A percentile compares a stretch with the other conserved stretches of the same genome.
phyloP scores from a whole-genome alignment of 37 sponge, comb jelly and placozoan genomes.

The Cliona cf. orientalis region DNA sequence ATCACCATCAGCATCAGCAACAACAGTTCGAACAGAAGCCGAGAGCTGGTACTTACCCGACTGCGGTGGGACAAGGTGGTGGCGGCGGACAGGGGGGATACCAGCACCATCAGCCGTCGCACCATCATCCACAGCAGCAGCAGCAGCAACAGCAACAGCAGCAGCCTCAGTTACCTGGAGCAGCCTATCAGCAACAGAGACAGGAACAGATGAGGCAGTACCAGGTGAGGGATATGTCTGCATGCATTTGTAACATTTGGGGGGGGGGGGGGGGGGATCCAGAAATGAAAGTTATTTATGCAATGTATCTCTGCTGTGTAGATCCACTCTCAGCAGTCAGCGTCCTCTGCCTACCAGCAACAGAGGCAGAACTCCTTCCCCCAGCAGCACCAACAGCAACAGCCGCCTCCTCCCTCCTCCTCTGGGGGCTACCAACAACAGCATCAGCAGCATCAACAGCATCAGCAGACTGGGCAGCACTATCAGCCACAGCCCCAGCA shows the following conservation, averaged over 20 bases:
- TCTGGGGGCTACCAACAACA: background rate
- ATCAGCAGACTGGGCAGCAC: background rate
- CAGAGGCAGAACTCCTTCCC: background rate
- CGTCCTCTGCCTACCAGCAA: background rate
- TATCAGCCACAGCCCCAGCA: constrained; percentile 17
- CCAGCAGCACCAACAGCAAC: constrained; percentile 34
- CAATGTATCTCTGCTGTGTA: too few species aligned
- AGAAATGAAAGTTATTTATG: too few species aligned
- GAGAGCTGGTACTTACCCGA: constrained; percentile 2
- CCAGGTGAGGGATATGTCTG: too few species aligned
- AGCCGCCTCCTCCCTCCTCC: background rate
- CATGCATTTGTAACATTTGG: too few species aligned
- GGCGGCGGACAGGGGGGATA: background rate
- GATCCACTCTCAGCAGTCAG: background rate
- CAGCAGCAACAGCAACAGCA: constrained; percentile 10
- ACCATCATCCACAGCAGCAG: constrained; percentile 5
- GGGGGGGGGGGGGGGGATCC: too few species aligned
- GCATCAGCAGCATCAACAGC: constrained; percentile 7
- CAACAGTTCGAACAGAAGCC: background rate
- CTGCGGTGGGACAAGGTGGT: too few species aligned
- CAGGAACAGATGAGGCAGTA: too few species aligned
- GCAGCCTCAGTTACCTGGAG: too few species aligned
- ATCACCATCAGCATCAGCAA: constrained; percentile 17
- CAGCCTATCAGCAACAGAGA: constrained; percentile 9
- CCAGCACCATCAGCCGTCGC: background rate